Conservation (phyloP, 2,797 vertebrate species). For the Poeciliopsis turneri region DNA sequence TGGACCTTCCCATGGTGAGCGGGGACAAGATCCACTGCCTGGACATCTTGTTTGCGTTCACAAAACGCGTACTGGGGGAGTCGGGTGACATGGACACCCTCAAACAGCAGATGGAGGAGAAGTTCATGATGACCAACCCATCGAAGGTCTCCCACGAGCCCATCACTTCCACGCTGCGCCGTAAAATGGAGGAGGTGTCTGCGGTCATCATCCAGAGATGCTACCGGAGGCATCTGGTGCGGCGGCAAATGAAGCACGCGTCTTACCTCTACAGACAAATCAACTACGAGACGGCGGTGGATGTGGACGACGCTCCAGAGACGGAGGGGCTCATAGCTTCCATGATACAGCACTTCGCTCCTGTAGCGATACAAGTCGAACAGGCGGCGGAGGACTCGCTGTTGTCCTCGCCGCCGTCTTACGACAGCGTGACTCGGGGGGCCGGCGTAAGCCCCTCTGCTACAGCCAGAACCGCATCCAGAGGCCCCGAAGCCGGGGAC, state of each 20-base stretch:
- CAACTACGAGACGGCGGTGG: constrained; percentile 77
- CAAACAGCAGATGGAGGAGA: constrained; percentile 99
- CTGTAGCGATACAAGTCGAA: constrained; percentile 67
- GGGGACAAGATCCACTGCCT: constrained; percentile 97
- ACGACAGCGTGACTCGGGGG: constrained; percentile 88
- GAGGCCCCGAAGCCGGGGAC: constrained; percentile 79
- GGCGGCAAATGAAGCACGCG: constrained; percentile 91
- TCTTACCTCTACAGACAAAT: constrained; percentile 93
- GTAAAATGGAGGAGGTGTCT: constrained; percentile 93
- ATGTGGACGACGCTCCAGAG: constrained; percentile 86
- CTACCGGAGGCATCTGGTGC: constrained; percentile 90
- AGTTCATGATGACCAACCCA: constrained; percentile 95
- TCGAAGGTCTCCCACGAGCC: constrained; percentile 97
- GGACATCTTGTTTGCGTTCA: constrained; percentile 99
- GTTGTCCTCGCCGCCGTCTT: constrained; percentile 90
- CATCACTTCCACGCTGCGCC: constrained; percentile 93
- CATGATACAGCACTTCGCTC: constrained; percentile 88
- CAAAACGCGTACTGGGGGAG: constrained; percentile 96
- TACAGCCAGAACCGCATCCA: constrained; percentile 74
- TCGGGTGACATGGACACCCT: constrained; percentile 97
- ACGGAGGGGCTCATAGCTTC: constrained; percentile 90
- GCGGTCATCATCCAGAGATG: constrained; percentile 90
- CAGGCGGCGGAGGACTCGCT: constrained; percentile 66
- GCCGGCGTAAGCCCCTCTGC: constrained; percentile 74
- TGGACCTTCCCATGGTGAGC: constrained; percentile 99